A percentile compares a stretch with the other conserved stretches of the same genome.
Conservation (phyloP, 2,888 invertebrate species). For the Drosophila robusta region DNA sequence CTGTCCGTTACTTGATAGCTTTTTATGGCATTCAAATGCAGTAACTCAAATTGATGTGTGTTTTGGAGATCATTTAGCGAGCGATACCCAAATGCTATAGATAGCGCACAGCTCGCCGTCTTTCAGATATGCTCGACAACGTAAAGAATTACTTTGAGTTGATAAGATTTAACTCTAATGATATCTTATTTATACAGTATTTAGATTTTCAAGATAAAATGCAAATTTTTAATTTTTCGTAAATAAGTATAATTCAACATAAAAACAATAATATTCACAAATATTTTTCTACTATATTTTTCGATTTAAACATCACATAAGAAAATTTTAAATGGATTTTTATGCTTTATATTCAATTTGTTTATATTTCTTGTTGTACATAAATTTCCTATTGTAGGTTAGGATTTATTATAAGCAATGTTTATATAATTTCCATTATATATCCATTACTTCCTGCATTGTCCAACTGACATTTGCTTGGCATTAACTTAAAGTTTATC, state of each 20-base stretch:
- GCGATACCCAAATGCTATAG: slow-evolving; percentile 13
- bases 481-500: slow-evolving; percentile 43
- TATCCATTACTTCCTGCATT: slow-evolving; percentile 49
- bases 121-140: neutral
- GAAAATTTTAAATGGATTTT: no score
- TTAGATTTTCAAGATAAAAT: neutral
- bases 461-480: slow-evolving; percentile 37
- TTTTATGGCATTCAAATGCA: slow-evolving; percentile 58
- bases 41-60: slow-evolving; percentile 54
- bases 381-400: no score
- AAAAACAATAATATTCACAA: no score
- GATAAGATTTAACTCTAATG: neutral
- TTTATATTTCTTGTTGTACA: neutral
- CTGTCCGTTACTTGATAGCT: slow-evolving; percentile 62
- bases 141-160: neutral
- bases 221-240: no score
- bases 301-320: no score
- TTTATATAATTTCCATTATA: slow-evolving; percentile 8
- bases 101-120: neutral
- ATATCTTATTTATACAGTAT: neutral
- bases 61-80: slow-evolving; percentile 22
- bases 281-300: no score
- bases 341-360: no score
- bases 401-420: no score
- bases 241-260: no score